Evolutionary conservation across 2,113 vertebrate species (phyloP), one percentile per base, ranked within the genome.

Genomic region (Crocuta crocuta): DNA sequence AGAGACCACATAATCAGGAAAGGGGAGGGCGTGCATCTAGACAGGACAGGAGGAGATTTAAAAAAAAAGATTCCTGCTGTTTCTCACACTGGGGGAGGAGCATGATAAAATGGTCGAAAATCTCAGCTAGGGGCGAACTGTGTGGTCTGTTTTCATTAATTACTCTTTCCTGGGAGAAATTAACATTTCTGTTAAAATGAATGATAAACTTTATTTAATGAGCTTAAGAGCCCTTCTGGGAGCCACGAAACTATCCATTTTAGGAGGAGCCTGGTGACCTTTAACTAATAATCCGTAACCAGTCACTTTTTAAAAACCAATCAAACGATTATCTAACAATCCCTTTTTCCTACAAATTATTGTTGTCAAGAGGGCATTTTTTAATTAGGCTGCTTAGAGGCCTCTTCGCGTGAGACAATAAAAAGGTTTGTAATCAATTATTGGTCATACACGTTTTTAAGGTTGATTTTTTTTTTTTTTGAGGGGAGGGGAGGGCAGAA

Each of bases 301-400:
- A 61, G 15, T 48, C 50, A 61, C 73, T 88, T 95, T 66, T 4
- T 7, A 23, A 74, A 90, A 89, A 35, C 74, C 5, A 58, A 8
- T 43, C 66, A 88, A 88, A 68, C 55, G 58, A 82, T 55, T 68
- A 58, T 35, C 70, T 80, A 76, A 76, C 11, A 31, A n/a, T 31
- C 11, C 45, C 35, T 48, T 83, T 53, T 21, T 74, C 65, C 65
- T 65, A 81, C 43, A 80, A 80, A 63, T 70, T 76, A 55, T 76
- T 31, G 86, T 71, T 86, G 50, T 79, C 13, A 31, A 91, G 85
- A 79, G 78, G 66, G 73, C 71, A 74, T 94, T 91, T 96, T 61
- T 96, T 10, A 92, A 82, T 53, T 88, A 80, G 45, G 80, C 45
- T 86, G 39, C 13, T 0, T 91, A 53, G 63, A 80, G 58, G 33